A percentile compares a stretch with the other conserved stretches of the same genome.
Evolutionary conservation across 2,113 vertebrate species (phyloP).

Genomic region (Pelodiscus sinensis): DNA sequence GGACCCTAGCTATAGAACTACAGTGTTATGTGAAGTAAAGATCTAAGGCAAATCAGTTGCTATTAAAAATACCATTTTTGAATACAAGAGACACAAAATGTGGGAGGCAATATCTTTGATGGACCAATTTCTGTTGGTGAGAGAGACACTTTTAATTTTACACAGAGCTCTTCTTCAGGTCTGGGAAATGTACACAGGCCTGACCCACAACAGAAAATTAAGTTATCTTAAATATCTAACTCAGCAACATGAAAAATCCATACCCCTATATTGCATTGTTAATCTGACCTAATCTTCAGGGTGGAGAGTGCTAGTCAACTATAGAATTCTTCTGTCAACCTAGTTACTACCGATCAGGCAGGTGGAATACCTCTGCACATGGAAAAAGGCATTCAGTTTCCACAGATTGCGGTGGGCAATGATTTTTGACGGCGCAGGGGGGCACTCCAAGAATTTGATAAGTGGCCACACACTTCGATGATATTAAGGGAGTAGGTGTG

Average conservation of each 20-base stretch:
- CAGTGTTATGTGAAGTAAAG: background rate
- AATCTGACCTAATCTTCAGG: background rate
- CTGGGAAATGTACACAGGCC: background rate
- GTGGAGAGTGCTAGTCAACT: background rate
- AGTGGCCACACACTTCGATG: too few relatives aligned
- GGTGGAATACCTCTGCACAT: background rate
- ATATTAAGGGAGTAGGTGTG: too few relatives aligned
- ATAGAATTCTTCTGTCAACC: background rate
- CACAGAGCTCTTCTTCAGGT: background rate
- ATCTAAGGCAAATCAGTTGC: background rate
- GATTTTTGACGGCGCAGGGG: too few relatives aligned
- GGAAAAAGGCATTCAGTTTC: background rate
- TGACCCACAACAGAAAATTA: background rate
- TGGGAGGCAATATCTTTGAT: background rate
- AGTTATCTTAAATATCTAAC: background rate
- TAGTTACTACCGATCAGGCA: background rate
- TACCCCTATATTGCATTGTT: background rate
- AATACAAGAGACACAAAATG: background rate
- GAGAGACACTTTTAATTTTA: background rate
- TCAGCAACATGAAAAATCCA: background rate
- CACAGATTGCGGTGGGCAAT: too few relatives aligned
- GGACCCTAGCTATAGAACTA: background rate
- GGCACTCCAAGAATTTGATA: too few relatives aligned
- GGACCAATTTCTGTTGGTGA: background rate
- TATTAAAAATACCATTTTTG: background rate